Evolutionary conservation across 2,113 vertebrate species (phyloP), one percentile per base, ranked within the genome.

Genomic region (Amia ocellicauda): DNA sequence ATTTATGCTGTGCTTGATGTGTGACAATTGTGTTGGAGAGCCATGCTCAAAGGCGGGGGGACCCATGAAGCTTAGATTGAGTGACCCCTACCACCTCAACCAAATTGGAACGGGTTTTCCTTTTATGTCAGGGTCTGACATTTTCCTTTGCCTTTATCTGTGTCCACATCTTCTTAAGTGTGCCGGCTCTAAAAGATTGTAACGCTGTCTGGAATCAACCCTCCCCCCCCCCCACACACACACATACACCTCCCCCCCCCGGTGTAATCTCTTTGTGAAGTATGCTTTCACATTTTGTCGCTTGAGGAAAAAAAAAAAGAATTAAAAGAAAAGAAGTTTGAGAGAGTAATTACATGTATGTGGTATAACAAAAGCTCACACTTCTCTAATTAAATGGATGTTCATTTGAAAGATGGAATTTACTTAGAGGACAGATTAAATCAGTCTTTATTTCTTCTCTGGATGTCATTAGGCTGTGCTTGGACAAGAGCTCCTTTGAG

Each of bases 361-460:
- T 16, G 19, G 29, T 10, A n/a, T 7, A 47, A 42, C 3, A 59
- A 69, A 58, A 19, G 29, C 1, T 51, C n/a, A 10, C 28, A 45
- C 26, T 64, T 41, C 24, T 54, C 43, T 51, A 70, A 62, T 66
- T 66, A 58, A 62, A 50, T 26, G 43, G 20, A 19, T 31, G 36
- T 57, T 56, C 27, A 28, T 28, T 63, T 26, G n/a, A 40, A 41
- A 52, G 53, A 22, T 9, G 10, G 16, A 59, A 70, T 20, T n/a
- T n/a, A n/a, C n/a, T n/a, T 23, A 52, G 42, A 13, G 59, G 65
- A 58, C 19, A 31, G 60, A 60, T 68, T 57, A 54, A 52, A 69
- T 66, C 53, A 27, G 54, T 54, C 58, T 60, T 52, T 31, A 42
- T 58, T 69, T 60, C 53, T 40, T 62, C 49, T 63, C 53, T 53